A percentile compares a stretch with the other conserved stretches of the same genome.
These are phyloP conservation scores for Prionailurus viverrinus DNA, from an alignment of 2,113 vertebrate species.

Conservation along the genomic window DNA sequence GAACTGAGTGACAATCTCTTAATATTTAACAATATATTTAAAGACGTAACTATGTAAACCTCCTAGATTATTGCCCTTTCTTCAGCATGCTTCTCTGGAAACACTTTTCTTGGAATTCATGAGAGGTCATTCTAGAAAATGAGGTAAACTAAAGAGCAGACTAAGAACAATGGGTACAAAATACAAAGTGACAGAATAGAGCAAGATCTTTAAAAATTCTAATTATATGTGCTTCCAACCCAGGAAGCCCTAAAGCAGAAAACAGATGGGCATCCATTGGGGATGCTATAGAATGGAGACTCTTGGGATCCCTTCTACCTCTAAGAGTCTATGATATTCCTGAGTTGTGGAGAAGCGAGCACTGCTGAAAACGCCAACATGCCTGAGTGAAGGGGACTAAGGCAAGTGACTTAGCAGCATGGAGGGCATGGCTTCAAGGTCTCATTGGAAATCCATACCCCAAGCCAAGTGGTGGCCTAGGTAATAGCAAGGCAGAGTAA, in stretches of 20 bases:
- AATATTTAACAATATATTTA: conserved; percentile 13
- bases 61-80: background rate
- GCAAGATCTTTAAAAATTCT: background rate
- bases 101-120: background rate
- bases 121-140: conserved; percentile 25
- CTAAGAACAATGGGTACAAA: background rate
- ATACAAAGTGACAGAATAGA: background rate
- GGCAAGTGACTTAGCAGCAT: background rate
- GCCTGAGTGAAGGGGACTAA: background rate
- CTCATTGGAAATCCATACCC: background rate
- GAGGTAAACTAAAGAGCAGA: background rate
- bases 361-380: background rate
- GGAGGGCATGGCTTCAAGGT: background rate
- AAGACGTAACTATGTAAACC: background rate
- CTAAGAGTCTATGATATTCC: background rate
- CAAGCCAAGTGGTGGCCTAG: background rate
- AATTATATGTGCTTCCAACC: background rate
- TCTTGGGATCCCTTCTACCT: background rate
- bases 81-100: background rate
- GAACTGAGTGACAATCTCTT: background rate
- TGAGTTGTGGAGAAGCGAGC: background rate
- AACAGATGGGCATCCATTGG: background rate
- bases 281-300: background rate
- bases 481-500: background rate
- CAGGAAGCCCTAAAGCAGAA: background rate